Base-by-base conservation (phyloP, 2,797 vertebrate genomes). In the Anguilla pacifica region DNA sequence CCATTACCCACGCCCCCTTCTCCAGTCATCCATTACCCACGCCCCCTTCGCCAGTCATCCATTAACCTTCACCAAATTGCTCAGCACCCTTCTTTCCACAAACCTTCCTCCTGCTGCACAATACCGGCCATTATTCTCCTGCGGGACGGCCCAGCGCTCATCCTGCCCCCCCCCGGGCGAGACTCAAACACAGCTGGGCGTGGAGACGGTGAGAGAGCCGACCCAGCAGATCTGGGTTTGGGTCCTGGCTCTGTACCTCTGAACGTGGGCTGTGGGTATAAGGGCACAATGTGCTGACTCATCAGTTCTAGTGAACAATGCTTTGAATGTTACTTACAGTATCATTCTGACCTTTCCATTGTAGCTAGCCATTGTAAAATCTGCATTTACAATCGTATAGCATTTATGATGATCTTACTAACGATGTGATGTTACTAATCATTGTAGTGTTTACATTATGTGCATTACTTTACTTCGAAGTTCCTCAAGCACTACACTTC, bases 21-120 rank as follows among this genome's bases (percentile, higher is more conserved):
- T 39, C 77, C 39, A 22, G 25, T 1, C 43, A 49, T 81, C 43
- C 13, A 22, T 49, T 81, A 19, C 49, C 31, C 13, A 35, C 15
- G n/a, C 39, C 22, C 31, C 43, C 35, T 46, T 1, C 6, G 77
- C 77, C 39, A 22, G 25, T 43, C 43, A 9, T 43, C 17, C 35
- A 46, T 35, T 35, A 35, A 35, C 35, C 35, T 35, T 35, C 35
- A 35, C 35, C 35, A 35, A 35, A 35, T 35, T 1, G 35, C 35
- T 35, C 1, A 1, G 35, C 35, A 1, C 35, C 35, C 43, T 19
- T 25, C 43, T 46, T 81, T 81, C 77, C 49, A 81, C 77, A 81
- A 81, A 81, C 77, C 25, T 81, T 49, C 39, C 77, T 81, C 77
- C 77, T 28, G 49, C 43, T 9, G 22, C 43, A 81, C 77, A 81